phyloP scores from a whole-genome alignment of 2,113 vertebrate species.

The Diglossa brunneiventris region DNA sequence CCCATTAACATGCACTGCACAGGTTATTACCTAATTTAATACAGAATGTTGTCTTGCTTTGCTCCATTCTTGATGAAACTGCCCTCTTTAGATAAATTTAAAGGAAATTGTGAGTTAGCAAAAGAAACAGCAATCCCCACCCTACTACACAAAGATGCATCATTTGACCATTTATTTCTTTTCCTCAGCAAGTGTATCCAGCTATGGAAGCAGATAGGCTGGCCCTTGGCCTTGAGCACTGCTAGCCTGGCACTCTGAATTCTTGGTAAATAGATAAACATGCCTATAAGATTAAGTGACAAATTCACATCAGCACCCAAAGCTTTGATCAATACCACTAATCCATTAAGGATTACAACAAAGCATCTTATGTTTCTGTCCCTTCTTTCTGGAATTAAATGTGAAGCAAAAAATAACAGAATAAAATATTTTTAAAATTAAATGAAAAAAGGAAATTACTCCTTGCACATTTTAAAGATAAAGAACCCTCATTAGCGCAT shows the following conservation, averaged over 20 bases:
- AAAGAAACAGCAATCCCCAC: not conserved
- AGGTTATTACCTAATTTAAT: slow-evolving; percentile 37
- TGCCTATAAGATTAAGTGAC: slow-evolving; percentile 56
- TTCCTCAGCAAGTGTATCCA: not conserved
- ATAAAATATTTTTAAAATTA: not conserved
- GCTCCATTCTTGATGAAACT: slow-evolving; percentile 17
- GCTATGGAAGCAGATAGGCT: not conserved
- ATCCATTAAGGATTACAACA: slow-evolving; percentile 60
- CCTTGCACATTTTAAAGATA: not conserved
- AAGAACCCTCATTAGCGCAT: slow-evolving; percentile 7
- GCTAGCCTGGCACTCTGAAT: slow-evolving; percentile 23
- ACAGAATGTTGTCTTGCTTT: slow-evolving; percentile 7
- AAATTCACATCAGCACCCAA: slow-evolving; percentile 53
- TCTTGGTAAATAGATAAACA: slow-evolving; percentile 67
- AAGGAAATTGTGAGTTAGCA: not conserved
- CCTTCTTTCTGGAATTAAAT: slow-evolving; percentile 31
- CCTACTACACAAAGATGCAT: not conserved
- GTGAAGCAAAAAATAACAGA: not conserved
- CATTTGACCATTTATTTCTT: not conserved
- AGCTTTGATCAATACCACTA: slow-evolving; percentile 54
- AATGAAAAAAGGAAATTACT: not conserved
- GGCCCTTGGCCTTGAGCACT: slow-evolving; percentile 7
- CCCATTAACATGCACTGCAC: slow-evolving; percentile 43
- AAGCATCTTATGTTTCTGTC: slow-evolving; percentile 11
- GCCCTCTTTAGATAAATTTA: not conserved